These are phyloP conservation scores for Planococcus citri DNA, from an alignment of 1,140 invertebrate species.

Conservation along the genomic window DNA sequence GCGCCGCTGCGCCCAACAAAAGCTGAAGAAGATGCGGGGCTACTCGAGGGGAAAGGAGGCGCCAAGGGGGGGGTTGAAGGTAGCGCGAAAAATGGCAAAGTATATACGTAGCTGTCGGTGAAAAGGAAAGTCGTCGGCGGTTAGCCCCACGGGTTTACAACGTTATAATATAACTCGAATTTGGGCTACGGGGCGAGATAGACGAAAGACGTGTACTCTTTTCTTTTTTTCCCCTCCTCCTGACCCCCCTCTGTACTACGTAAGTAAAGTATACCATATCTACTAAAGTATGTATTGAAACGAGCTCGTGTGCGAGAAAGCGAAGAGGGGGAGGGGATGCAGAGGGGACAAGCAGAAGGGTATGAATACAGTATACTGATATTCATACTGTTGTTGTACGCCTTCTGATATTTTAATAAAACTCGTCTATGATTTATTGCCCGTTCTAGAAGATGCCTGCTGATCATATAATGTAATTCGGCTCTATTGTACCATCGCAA, in stretches of 20 bases:
- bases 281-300: too few species aligned
- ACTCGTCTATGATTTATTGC: conserved; percentile 19
- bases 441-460: conserved; percentile 13
- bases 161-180: not conserved
- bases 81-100: not conserved
- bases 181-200: not conserved
- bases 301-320: too few species aligned
- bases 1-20: not conserved
- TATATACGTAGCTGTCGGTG: not conserved
- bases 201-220: too few species aligned
- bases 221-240: too few species aligned
- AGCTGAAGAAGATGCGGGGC: not conserved
- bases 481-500: conserved; percentile 11
- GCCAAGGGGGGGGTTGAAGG: too few species aligned
- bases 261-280: too few species aligned
- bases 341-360: too few species aligned
- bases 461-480: conserved; percentile 17
- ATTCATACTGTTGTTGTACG: conserved; percentile 1
- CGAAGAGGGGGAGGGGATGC: too few species aligned
- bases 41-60: too few species aligned
- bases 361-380: too few species aligned
- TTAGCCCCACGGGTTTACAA: conserved; percentile 5
- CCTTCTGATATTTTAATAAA: conserved; percentile 20
- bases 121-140: not conserved
- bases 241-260: too few species aligned